Base-by-base conservation (phyloP, 1,140 invertebrate genomes). In the Drosophila teissieri region DNA sequence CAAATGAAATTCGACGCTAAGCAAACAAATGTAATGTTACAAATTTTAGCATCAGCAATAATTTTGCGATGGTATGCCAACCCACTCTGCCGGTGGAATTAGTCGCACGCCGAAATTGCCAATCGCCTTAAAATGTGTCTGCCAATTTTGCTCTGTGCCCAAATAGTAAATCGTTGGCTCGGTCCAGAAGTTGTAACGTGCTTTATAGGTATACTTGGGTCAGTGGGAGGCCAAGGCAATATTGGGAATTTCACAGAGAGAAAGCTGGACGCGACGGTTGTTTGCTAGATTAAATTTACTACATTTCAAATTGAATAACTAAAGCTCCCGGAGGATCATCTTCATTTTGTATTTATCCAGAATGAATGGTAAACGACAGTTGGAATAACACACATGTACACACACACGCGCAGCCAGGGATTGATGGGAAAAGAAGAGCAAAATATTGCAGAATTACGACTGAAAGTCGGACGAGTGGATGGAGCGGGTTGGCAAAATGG, bases 301-400 rank as follows among this genome's bases (percentile, higher is more conserved):
- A 89, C 84, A 84, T 88, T 84, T 89, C 76, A 83, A 88, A 88
- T 88, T 88, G 85, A 88, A 88, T 88, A 88, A 88, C 84, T 89
- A 89, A 88, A 89, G 84, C 84, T 88, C 84, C 84, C 84, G 80
- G 67, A 89, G 84, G 84, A 88, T 88, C 84, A 88, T 88, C 84
- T 88, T 88, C 84, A 88, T 88, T 88, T 88, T 88, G 84, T 88
- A 88, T 88, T 88, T 88, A 88, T 88, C 84, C 84, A 78, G 84
- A 88, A 88, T 84, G 84, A 88, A 88, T 88, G 80, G 84, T 84
- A 88, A 88, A 80, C 84, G 84, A 84, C 83, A 88, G 69, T 84
- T 85, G 81, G 52, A 88, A 82, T 64, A 81, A 78, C 64, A 78
- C 52, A 85, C 55, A 79, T 24, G 60, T 1, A 31, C 61, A 58